phyloP scores from a whole-genome alignment of 2,797 vertebrate genomes.

The Falco cherrug region DNA sequence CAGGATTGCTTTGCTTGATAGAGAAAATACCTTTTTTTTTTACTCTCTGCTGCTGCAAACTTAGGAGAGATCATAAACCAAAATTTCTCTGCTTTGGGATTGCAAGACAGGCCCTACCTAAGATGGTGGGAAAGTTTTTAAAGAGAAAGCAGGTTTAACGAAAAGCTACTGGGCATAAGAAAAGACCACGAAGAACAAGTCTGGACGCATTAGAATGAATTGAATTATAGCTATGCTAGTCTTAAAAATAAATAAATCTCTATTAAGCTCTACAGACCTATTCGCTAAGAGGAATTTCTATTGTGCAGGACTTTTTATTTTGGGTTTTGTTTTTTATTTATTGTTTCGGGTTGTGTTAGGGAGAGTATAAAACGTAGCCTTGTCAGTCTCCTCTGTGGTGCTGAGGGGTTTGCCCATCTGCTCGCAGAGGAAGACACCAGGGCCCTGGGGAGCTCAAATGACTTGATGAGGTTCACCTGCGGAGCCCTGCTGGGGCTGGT shows the following conservation, averaged over 20 bases:
- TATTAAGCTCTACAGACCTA: background rate
- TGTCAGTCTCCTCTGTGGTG: background rate
- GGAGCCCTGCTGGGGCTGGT: background rate
- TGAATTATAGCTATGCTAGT: background rate
- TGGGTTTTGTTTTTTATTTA: too few relatives aligned
- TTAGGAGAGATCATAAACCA: background rate
- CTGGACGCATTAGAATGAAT: background rate
- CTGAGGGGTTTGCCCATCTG: background rate
- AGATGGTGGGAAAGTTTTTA: background rate
- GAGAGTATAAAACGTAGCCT: background rate
- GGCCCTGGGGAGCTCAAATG: background rate
- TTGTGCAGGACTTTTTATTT: background rate
- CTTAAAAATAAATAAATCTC: slow-evolving; percentile 32
- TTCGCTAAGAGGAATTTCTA: background rate
- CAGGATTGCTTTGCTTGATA: background rate
- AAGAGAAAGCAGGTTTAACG: background rate
- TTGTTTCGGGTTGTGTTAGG: background rate
- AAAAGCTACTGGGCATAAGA: background rate
- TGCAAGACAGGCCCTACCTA: background rate
- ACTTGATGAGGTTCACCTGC: background rate
- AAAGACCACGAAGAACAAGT: background rate
- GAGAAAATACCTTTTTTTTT: background rate
- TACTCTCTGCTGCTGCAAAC: background rate
- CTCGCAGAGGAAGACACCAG: background rate
- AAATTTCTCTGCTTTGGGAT: background rate